A percentile compares a stretch with the other conserved stretches of the same genome.
phyloP scores from a whole-genome alignment of 1,140 invertebrate species.

The Latrodectus geometricus region DNA sequence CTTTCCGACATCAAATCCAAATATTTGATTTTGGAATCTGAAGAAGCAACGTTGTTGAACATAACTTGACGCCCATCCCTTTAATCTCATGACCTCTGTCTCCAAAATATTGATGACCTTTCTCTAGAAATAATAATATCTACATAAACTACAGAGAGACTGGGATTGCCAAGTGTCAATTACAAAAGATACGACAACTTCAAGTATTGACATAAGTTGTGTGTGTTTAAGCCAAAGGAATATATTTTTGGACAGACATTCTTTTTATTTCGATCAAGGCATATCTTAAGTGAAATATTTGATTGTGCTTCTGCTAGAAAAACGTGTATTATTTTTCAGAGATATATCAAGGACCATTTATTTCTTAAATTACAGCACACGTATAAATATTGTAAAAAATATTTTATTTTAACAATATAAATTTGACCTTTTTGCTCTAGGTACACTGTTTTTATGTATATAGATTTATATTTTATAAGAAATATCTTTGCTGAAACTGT shows the following conservation, averaged over 20 bases:
- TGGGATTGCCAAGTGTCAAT: slow-evolving; percentile 46
- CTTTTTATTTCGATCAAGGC: no score
- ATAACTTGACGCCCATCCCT: slow-evolving; percentile 20
- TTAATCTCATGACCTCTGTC: slow-evolving; percentile 32
- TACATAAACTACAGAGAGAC: background rate
- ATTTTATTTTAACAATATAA: no score
- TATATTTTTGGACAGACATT: no score
- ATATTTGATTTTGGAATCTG: slow-evolving; percentile 22
- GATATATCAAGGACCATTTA: no score
- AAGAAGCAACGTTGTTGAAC: background rate
- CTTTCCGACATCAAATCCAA: slow-evolving; percentile 11
- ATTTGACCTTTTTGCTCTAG: no score
- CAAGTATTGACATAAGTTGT: slow-evolving; percentile 47
- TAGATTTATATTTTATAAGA: no score
- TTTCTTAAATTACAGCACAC: no score
- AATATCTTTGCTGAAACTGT: no score
- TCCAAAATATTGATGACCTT: slow-evolving; percentile 36
- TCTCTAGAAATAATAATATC: slow-evolving; percentile 43
- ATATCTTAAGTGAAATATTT: background rate
- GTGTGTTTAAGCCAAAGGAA: background rate
- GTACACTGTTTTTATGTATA: no score
- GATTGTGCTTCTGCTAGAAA: slow-evolving; percentile 13
- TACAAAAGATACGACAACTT: slow-evolving; percentile 26
- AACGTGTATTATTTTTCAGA: no score
- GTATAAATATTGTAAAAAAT: no score